Percentiles rank a stretch among this genome's conserved stretches.
Evolutionary conservation across 2,797 vertebrate species (phyloP).

Genomic region (Prunella strophiata): DNA sequence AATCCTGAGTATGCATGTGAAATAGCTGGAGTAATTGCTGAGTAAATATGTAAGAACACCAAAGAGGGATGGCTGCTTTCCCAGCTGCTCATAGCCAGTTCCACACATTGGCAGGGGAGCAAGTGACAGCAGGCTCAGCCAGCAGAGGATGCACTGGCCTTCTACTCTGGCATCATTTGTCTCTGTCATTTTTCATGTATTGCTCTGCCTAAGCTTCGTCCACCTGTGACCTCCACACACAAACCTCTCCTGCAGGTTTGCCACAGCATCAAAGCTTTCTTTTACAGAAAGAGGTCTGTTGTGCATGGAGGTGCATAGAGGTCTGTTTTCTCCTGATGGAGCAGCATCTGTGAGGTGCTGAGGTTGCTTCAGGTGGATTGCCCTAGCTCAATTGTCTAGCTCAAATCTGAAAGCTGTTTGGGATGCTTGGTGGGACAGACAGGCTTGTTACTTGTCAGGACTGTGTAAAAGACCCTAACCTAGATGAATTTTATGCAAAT

Average conservation of each 20-base stretch:
- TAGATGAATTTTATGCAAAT: neutral
- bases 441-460: neutral
- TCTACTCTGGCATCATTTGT: neutral
- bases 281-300: neutral
- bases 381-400: neutral
- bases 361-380: neutral
- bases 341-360: neutral
- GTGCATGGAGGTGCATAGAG: neutral
- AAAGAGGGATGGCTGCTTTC: neutral
- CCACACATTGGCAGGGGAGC: neutral
- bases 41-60: neutral
- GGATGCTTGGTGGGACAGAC: neutral
- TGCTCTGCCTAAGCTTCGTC: neutral
- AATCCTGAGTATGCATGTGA: neutral
- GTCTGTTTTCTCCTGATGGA: neutral
- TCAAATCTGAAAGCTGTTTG: neutral
- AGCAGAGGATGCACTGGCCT: neutral
- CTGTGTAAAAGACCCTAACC: neutral
- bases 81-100: neutral
- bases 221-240: rapidly evolving
- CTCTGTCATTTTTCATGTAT: neutral
- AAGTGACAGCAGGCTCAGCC: neutral
- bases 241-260: neutral
- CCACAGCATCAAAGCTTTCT: neutral
- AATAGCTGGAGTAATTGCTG: neutral